These are phyloP conservation scores for Mastigias papua DNA, from an alignment of 30 jellyfish, hydroid and myxozoan species.

Conservation along the genomic window DNA sequence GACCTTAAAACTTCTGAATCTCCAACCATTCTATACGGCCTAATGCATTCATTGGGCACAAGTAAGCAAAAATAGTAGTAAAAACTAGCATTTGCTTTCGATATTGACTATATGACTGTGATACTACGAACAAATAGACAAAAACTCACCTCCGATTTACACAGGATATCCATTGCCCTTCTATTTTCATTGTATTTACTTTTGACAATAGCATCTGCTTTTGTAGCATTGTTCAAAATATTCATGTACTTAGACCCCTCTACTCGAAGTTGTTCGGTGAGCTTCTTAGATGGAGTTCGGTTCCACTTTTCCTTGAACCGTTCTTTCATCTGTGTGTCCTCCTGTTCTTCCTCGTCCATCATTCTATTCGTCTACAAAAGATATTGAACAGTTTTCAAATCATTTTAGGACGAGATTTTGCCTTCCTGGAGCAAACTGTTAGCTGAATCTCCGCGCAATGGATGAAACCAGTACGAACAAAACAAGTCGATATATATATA, in stretches of 20 bases:
- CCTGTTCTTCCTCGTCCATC: constrained; percentile 94
- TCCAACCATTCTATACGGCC: too few species aligned
- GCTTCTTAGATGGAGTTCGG: constrained; percentile 91
- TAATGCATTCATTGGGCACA: too few species aligned
- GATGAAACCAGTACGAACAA: too few species aligned
- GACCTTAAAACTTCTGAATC: too few species aligned
- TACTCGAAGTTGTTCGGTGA: constrained; percentile 84
- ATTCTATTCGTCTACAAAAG: constrained; percentile 77
- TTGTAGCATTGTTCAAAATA: constrained; percentile 88
- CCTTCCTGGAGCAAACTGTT: neutral
- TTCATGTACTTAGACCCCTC: constrained; percentile 83
- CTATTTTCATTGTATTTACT: constrained; percentile 87
- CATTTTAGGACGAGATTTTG: neutral
- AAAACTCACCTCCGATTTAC: constrained; percentile 84
- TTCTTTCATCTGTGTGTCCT: constrained; percentile 90
- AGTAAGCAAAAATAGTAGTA: too few species aligned
- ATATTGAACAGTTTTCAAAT: too few species aligned
- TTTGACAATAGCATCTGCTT: constrained; percentile 93
- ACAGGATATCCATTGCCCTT: constrained; percentile 85
- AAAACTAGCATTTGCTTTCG: neutral
- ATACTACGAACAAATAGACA: neutral
- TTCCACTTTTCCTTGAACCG: constrained; percentile 91
- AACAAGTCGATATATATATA: too few species aligned
- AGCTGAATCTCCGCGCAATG: too few species aligned
- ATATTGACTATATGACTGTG: too few species aligned